Evolutionary conservation across 2,113 vertebrate species (phyloP).

Genomic region (Mirza zaza): DNA sequence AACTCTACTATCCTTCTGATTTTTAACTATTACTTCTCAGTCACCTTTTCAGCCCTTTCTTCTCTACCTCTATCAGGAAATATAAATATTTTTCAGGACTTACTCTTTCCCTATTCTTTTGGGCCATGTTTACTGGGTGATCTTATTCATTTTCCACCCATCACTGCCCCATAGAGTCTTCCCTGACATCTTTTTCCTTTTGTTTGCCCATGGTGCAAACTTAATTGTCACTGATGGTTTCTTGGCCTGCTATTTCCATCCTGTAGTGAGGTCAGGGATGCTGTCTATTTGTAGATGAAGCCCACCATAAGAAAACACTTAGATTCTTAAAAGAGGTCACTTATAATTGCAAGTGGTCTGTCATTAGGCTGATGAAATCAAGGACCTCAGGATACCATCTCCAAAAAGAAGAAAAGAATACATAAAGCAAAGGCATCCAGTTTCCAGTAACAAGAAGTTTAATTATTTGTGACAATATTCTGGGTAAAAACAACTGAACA

Average conservation of each 20-base stretch:
- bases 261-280: background rate
- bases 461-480: background rate
- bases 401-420: background rate
- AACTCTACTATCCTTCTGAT: background rate
- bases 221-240: background rate
- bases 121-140: background rate
- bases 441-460: background rate
- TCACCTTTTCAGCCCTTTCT: background rate
- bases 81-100: background rate
- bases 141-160: background rate
- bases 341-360: background rate
- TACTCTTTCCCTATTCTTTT: background rate
- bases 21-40: background rate
- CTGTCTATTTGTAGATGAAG: background rate
- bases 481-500: background rate
- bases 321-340: background rate
- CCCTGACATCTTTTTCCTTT: background rate
- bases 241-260: background rate
- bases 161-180: background rate
- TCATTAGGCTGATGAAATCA: background rate
- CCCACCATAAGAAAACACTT: background rate
- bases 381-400: background rate
- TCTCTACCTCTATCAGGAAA: background rate
- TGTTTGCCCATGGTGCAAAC: background rate
- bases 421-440: background rate